A percentile compares a stretch with the other conserved stretches of the same genome.
Evolutionary conservation across 2,113 vertebrate species (phyloP).

Genomic region (Anolis carolinensis): DNA sequence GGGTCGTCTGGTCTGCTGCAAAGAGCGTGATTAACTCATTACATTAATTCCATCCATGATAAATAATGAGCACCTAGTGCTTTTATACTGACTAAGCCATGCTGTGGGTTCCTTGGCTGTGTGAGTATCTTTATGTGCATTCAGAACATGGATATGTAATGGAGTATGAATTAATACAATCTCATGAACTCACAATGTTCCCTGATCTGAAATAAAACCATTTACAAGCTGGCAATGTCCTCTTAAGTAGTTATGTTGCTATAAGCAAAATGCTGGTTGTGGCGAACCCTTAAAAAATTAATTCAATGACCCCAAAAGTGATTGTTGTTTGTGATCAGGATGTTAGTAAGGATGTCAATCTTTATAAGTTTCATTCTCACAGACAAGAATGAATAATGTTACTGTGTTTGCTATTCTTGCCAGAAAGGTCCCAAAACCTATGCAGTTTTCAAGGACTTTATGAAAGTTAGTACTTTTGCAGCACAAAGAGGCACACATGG

Average conservation of each 20-base stretch:
- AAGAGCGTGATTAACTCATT: neutral
- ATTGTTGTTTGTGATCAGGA: too few species aligned
- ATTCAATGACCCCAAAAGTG: neutral
- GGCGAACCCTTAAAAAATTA: neutral
- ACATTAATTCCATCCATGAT: neutral
- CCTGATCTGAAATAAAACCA: neutral
- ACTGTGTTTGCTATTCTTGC: too few species aligned
- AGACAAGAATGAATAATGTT: too few species aligned
- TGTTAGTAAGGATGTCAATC: too few species aligned
- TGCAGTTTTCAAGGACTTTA: too few species aligned
- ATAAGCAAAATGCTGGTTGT: neutral
- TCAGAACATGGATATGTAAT: neutral
- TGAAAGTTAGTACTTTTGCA: too few species aligned
- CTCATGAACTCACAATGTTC: neutral
- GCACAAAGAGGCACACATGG: too few species aligned
- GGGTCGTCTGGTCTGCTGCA: neutral
- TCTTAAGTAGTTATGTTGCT: neutral
- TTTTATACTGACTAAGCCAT: neutral
- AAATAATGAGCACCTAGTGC: neutral
- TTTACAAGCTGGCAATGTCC: neutral
- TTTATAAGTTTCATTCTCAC: too few species aligned
- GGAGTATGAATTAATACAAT: neutral
- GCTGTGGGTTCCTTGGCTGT: neutral
- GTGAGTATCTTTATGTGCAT: neutral
- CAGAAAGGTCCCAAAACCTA: too few species aligned